Base-by-base conservation (phyloP, 2,113 vertebrate genomes). In the Capreolus pygargus region DNA sequence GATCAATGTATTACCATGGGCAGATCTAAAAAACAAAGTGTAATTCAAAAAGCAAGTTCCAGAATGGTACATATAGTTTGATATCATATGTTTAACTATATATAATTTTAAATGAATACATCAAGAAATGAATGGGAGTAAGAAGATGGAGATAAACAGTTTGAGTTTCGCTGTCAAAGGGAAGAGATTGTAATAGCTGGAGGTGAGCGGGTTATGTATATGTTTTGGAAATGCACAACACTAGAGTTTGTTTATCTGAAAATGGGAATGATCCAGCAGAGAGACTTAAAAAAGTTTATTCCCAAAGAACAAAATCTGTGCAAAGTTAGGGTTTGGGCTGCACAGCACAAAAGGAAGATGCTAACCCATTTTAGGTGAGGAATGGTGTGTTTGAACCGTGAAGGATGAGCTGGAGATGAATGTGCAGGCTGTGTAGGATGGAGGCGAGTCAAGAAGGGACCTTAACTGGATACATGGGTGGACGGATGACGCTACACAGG, bases 1-100 rank as follows among this genome's bases (percentile, higher is more conserved):
- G 9, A 76, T 14, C 43, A 87, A 64, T 28, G 17, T 54, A 39
- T 21, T 21, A 39, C 47, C n/a, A 93, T 11, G 39, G 36, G 33
- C 30, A 76, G 39, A 64, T 25, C 30, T 78, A 11, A 88, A 94
- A 94, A 84, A 57, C 58, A 58, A 88, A 21, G 28, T 36, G 58
- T 50, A 79, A 79, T 89, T 85, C 64, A 54, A 83, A 86, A 91
- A 76, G 25, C 30, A 92, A 45, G 2, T 54, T 95, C 21, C 61
- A 92, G 52, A 89, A 74, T 58, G 33, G 19, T 45, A 57, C 15
- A 28, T 30, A 10, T 55, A 67, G 28, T 36, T 83, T 87, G 28
- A 36, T 61, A 30, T 74, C 76, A 36, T 54, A 64, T 33, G 2
- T 86, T 33, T 82, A 83, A 47, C 39, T 64, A 61, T 27, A 57